Evolutionary conservation across 2,888 invertebrate genomes (phyloP).

Genomic region (Papilio demoleus): DNA sequence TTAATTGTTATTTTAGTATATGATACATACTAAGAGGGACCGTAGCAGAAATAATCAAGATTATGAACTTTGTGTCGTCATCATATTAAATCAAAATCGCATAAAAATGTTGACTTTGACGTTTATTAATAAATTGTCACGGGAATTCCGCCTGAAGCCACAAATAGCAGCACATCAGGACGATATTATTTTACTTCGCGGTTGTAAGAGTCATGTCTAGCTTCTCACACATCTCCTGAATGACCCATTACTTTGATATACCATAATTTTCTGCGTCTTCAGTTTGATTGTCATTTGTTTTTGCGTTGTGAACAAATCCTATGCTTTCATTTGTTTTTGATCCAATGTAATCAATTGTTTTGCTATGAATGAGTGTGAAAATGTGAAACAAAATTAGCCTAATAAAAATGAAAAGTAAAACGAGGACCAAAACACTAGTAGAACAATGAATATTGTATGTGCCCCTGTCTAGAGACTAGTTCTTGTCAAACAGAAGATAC

Average conservation of each 20-base stretch:
- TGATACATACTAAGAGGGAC: neutral
- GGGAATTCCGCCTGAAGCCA: too few relatives aligned
- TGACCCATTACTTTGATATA: neutral
- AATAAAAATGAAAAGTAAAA: neutral
- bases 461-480: neutral
- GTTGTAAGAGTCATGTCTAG: neutral
- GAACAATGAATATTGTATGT: neutral
- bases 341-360: neutral
- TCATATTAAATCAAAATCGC: too few relatives aligned
- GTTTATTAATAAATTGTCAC: too few relatives aligned
- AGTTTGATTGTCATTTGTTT: too few relatives aligned
- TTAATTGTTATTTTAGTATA: neutral
- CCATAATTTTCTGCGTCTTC: too few relatives aligned
- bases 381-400: neutral
- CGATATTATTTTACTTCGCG: neutral
- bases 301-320: neutral
- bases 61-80: too few relatives aligned
- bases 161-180: neutral
- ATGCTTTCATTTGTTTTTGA: neutral
- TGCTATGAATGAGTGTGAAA: neutral
- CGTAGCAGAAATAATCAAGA: too few relatives aligned
- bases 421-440: neutral
- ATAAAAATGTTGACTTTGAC: too few relatives aligned
- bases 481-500: neutral
- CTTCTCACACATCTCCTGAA: neutral